phyloP scores from a whole-genome alignment of 2,113 vertebrate species.

The Lathamus discolor region DNA sequence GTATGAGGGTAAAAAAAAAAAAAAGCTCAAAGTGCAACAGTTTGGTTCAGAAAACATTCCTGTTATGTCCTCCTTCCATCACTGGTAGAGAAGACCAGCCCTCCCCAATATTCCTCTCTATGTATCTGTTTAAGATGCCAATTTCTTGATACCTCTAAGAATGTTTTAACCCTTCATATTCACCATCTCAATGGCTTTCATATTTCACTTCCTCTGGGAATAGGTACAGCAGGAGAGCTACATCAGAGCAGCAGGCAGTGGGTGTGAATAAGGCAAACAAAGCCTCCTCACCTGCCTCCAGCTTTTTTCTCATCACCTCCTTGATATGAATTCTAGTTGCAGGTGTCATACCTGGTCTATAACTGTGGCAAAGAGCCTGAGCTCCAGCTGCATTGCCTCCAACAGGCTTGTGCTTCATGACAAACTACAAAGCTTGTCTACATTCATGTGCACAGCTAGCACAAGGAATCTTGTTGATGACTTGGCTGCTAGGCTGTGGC shows the following conservation, averaged over 20 bases:
- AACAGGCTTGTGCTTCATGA: not conserved
- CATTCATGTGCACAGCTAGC: not conserved
- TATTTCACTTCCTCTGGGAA: not conserved
- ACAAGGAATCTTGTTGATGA: not conserved
- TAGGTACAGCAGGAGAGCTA: rapidly evolving
- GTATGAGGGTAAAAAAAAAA: no score
- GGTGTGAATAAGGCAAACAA: not conserved
- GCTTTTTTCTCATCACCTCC: not conserved
- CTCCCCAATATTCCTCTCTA: not conserved
- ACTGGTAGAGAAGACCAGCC: not conserved
- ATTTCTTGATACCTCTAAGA: not conserved
- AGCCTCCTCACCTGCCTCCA: not conserved
- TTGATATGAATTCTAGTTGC: not conserved
- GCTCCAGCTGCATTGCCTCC: not conserved
- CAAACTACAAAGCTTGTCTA: not conserved
- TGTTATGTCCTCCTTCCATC: not conserved
- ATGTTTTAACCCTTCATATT: not conserved
- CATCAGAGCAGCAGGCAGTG: not conserved
- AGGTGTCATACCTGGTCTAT: not conserved
- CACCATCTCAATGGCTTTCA: not conserved
- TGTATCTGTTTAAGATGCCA: not conserved
- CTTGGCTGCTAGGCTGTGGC: not conserved
- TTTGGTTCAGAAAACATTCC: not conserved
- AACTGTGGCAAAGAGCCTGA: not conserved
- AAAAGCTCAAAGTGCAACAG: not conserved